Percentiles rank a stretch among this genome's conserved stretches.
phyloP scores from a whole-genome alignment of 2,888 invertebrate species.

The Cantharis flavilabris region DNA sequence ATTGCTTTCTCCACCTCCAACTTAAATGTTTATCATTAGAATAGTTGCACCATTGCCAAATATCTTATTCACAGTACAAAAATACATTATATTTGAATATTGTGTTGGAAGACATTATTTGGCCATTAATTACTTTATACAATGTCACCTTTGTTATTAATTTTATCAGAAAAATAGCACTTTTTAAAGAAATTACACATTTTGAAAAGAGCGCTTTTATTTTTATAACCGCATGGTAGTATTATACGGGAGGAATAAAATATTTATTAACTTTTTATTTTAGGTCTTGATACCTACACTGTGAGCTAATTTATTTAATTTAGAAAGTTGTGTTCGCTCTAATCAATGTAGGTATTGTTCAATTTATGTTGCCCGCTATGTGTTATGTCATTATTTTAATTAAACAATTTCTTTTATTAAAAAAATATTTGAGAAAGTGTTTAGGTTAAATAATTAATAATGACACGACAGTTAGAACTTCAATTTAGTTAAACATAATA shows the following conservation, averaged over 20 bases:
- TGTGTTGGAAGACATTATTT: conserved; percentile 28
- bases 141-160: conserved; percentile 31
- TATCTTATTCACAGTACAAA: conserved; percentile 31
- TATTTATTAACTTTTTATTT: neutral
- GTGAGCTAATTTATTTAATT: neutral
- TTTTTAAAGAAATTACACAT: neutral
- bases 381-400: neutral
- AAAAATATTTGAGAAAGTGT: neutral
- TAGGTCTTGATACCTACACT: neutral
- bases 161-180: conserved; percentile 3
- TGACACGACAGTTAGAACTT: neutral
- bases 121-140: conserved; percentile 29
- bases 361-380: neutral
- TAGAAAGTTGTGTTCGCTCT: neutral
- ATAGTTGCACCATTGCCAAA: conserved; percentile 32
- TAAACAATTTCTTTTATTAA: neutral
- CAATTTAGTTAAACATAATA: neutral
- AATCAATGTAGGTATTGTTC: conserved; percentile 1
- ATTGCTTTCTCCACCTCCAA: conserved; percentile 30
- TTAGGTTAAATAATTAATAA: neutral
- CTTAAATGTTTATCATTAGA: conserved; percentile 30
- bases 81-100: conserved; percentile 29
- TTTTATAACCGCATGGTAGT: neutral
- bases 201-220: neutral
- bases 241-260: neutral